These are phyloP conservation scores for Reticulitermes lucifugus DNA, from an alignment of 2,888 invertebrate species.

Conservation along the genomic window DNA sequence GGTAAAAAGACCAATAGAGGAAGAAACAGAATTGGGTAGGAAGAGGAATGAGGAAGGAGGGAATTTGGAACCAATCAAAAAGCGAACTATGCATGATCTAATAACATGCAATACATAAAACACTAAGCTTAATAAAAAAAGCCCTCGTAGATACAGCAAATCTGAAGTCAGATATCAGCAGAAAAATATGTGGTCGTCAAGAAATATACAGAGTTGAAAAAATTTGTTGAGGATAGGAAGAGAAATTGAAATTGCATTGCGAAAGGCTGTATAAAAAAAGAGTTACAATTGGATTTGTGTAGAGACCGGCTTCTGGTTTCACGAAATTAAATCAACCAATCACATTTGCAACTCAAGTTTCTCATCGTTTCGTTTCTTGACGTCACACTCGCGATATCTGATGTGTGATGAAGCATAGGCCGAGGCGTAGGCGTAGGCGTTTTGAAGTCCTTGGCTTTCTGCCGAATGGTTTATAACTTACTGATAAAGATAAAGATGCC, in stretches of 20 bases:
- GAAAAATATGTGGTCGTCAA: background rate
- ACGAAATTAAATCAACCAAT: constrained; percentile 37
- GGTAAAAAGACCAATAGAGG: background rate
- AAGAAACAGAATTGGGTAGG: background rate
- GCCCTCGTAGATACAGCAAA: background rate
- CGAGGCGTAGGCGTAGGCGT: no score
- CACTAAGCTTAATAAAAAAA: background rate
- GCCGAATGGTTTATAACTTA: no score
- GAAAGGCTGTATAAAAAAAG: constrained; percentile 16
- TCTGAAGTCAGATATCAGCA: constrained; percentile 12
- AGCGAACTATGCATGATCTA: constrained; percentile 25
- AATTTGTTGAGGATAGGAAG: background rate
- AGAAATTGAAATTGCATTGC: constrained; percentile 22
- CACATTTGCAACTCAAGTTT: constrained; percentile 34
- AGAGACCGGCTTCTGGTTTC: constrained; percentile 8
- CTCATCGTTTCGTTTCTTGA: constrained; percentile 2
- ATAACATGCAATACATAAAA: background rate
- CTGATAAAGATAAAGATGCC: no score
- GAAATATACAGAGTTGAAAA: background rate
- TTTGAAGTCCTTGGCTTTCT: no score
- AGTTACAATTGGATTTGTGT: constrained; percentile 32
- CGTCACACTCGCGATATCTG: background rate
- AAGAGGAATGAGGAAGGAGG: constrained; percentile 7
- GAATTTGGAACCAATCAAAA: constrained; percentile 17
- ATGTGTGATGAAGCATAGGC: background rate